Percentiles rank a stretch among this genome's conserved stretches.
Evolutionary conservation across 2,113 vertebrate species (phyloP).

Genomic region (Cephalopterus ornatus): DNA sequence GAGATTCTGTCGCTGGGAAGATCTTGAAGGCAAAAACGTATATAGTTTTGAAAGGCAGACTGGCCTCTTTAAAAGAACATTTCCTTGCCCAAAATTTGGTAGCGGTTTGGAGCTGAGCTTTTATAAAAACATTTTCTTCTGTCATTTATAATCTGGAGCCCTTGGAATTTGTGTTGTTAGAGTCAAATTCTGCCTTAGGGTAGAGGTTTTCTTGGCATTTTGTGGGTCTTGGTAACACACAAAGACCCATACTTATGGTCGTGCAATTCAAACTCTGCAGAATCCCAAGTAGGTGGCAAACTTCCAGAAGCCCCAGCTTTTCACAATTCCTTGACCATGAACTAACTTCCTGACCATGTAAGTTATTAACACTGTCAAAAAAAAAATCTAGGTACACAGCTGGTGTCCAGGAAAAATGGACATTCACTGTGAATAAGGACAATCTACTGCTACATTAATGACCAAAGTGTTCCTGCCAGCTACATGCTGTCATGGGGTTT

Average conservation of each 20-base stretch:
- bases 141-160: neutral
- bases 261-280: neutral
- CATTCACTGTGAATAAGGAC: conserved; percentile 25
- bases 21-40: neutral
- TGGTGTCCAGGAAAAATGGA: conserved; percentile 53
- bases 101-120: neutral
- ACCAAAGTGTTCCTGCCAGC: conserved; percentile 33
- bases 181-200: neutral
- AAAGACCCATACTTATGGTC: neutral
- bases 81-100: neutral
- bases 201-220: neutral
- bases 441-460: conserved; percentile 37
- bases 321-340: conserved; percentile 60
- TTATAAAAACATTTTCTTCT: neutral
- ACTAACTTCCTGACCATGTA: conserved; percentile 59
- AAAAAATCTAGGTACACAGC: conserved; percentile 33
- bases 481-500: conserved; percentile 9
- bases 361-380: conserved; percentile 53
- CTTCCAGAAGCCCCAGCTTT: conserved; percentile 49
- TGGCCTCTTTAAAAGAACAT: neutral
- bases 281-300: conserved; percentile 51
- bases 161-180: neutral
- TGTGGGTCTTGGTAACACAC: neutral
- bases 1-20: neutral
- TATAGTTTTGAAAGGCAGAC: neutral